These are phyloP conservation scores for Serripes groenlandicus DNA, from an alignment of 2,888 invertebrate genomes.

Conservation along the genomic window DNA sequence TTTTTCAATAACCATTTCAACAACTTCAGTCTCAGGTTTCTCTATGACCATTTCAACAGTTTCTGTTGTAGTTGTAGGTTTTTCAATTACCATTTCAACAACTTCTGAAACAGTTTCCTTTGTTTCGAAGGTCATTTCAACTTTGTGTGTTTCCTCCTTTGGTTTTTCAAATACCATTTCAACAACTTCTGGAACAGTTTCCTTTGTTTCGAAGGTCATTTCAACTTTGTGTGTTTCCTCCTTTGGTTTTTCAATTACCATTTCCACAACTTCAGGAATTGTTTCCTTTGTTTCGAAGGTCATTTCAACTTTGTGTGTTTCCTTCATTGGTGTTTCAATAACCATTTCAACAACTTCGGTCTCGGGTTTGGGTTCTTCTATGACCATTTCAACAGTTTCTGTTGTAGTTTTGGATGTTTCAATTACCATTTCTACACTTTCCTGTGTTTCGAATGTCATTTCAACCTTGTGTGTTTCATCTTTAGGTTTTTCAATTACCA, in stretches of 20 bases:
- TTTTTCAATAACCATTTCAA: too few species aligned
- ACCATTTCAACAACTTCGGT: not conserved
- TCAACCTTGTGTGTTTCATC: not conserved
- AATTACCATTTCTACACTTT: not conserved
- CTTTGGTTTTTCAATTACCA: conserved; percentile 2
- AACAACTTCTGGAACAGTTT: not conserved
- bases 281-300: not conserved
- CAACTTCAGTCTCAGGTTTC: not conserved
- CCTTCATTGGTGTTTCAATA: not conserved
- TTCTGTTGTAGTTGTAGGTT: not conserved
- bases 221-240: conserved; percentile 13
- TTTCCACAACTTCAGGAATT: not conserved
- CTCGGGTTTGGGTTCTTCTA: not conserved
- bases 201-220: conserved; percentile 22
- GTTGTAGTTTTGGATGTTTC: not conserved
- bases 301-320: not conserved
- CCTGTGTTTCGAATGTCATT: not conserved
- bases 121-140: not conserved
- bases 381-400: not conserved
- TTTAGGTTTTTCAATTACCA: not conserved
- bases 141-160: not conserved
- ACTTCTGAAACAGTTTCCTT: not conserved
- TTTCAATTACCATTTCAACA: conserved; percentile 12
- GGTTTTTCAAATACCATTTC: conserved; percentile 10
- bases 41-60: not conserved